Conservation (phyloP, 2,797 vertebrate genomes). For the Tiaroga cobitis region DNA sequence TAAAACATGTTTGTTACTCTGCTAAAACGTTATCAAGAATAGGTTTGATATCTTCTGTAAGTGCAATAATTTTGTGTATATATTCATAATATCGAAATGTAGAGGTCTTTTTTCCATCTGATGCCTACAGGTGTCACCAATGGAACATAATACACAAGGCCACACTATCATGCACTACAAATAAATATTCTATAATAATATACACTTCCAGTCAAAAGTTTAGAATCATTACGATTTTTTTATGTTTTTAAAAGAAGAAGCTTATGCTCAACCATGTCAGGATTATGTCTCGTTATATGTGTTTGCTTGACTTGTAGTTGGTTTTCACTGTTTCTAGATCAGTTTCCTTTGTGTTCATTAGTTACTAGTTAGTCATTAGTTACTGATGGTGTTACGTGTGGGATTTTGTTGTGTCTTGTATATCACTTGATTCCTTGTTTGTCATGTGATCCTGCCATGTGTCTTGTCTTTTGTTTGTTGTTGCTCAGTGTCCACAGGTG, state of each 20-base stretch:
- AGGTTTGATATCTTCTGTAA: neutral
- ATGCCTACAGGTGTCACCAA: slow-evolving; percentile 23
- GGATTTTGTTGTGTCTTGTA: no score
- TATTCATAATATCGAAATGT: no score
- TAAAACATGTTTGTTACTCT: slow-evolving; percentile 4
- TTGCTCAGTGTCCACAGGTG: no score
- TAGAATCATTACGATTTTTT: neutral
- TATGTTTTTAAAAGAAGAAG: neutral
- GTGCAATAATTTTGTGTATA: neutral
- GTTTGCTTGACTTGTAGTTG: no score
- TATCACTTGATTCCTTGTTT: no score
- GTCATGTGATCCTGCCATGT: no score
- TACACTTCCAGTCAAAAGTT: neutral
- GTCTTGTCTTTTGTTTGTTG: no score
- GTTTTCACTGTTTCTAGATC: no score
- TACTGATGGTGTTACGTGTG: no score
- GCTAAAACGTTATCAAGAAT: neutral
- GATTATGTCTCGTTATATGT: no score
- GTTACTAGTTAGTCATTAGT: no score
- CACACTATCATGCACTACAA: neutral
- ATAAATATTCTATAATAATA: neutral
- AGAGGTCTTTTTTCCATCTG: neutral
- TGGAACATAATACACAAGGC: neutral
- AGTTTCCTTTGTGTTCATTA: no score
- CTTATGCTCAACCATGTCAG: neutral